Evolutionary conservation across 2,888 invertebrate species (phyloP).

Genomic region (Caenorhabditis sp.): DNA sequence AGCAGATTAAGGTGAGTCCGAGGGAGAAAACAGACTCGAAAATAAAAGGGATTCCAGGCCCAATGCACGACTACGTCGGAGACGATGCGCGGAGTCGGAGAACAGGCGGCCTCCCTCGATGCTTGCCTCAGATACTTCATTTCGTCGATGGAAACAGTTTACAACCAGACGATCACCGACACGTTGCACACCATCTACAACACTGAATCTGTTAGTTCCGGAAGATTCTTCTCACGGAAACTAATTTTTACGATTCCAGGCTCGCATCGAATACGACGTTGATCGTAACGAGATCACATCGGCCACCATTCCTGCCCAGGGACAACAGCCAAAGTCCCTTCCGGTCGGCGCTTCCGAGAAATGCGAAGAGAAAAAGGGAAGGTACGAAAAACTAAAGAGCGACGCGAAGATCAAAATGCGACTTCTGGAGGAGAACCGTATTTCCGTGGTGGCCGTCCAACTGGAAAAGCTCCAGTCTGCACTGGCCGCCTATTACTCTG

Average conservation of each 20-base stretch:
- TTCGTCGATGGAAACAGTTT: conserved; percentile 93
- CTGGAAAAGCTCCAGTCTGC: conserved; percentile 67
- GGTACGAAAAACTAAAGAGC: conserved; percentile 91
- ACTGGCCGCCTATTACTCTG: conserved; percentile 67
- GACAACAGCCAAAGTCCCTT: conserved; percentile 11
- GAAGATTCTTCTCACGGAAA: no score
- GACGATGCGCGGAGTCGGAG: conserved; percentile 83
- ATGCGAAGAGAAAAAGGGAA: conserved; percentile 89
- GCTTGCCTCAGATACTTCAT: conserved; percentile 87
- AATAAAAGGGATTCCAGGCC: conserved; percentile 84
- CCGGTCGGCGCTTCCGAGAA: conserved; percentile 85
- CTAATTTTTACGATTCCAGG: no score
- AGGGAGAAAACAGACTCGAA: neutral
- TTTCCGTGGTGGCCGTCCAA: conserved; percentile 81
- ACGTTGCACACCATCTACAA: conserved; percentile 87
- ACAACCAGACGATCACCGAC: conserved; percentile 98
- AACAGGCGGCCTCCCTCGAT: conserved; percentile 65
- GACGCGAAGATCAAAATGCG: conserved; percentile 96
- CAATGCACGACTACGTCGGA: conserved; percentile 94
- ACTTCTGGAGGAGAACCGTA: conserved; percentile 97
- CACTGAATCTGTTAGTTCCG: conserved; percentile 87
- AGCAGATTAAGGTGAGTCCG: conserved; percentile 86
- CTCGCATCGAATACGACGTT: conserved; percentile 94
- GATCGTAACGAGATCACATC: conserved; percentile 93
- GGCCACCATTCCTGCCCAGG: conserved; percentile 24